These are phyloP conservation scores for Poeciliopsis turneri DNA, from an alignment of 2,797 vertebrate genomes.

Conservation along the genomic window DNA sequence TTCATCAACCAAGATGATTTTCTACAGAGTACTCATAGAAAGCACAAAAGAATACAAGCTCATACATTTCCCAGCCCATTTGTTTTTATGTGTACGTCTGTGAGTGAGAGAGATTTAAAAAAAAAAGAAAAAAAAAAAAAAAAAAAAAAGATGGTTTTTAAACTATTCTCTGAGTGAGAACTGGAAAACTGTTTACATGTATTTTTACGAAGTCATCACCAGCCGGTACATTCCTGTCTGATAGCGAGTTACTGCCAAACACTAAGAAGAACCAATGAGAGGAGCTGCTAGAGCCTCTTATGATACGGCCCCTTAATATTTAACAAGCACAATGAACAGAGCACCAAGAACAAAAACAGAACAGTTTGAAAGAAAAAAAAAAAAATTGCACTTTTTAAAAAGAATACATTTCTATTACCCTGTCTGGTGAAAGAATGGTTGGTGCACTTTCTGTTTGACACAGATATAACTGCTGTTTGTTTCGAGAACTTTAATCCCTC, in stretches of 20 bases:
- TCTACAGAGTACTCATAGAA: constrained; percentile 71
- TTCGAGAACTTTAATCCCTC: constrained; percentile 27
- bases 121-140: constrained; percentile 27
- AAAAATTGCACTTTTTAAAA: constrained; percentile 59
- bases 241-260: constrained; percentile 76
- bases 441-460: constrained; percentile 31
- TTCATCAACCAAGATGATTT: constrained; percentile 69
- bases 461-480: constrained; percentile 19
- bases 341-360: constrained; percentile 68
- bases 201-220: constrained; percentile 80
- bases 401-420: constrained; percentile 26
- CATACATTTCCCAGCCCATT: constrained; percentile 69
- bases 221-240: constrained; percentile 83
- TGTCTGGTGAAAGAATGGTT: constrained; percentile 44
- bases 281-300: constrained; percentile 56
- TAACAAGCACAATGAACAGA: constrained; percentile 69
- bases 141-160: constrained; percentile 46
- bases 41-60: constrained; percentile 79
- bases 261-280: constrained; percentile 54
- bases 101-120: constrained; percentile 12
- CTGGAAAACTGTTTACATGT: constrained; percentile 86
- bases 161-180: constrained; percentile 77
- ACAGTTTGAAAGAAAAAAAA: constrained; percentile 37
- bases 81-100: constrained; percentile 49
- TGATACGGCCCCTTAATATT: constrained; percentile 61